Percentiles rank a stretch among this genome's conserved stretches.
Evolutionary conservation across 1,140 invertebrate species (phyloP).

Genomic region (Drosophila bocki): DNA sequence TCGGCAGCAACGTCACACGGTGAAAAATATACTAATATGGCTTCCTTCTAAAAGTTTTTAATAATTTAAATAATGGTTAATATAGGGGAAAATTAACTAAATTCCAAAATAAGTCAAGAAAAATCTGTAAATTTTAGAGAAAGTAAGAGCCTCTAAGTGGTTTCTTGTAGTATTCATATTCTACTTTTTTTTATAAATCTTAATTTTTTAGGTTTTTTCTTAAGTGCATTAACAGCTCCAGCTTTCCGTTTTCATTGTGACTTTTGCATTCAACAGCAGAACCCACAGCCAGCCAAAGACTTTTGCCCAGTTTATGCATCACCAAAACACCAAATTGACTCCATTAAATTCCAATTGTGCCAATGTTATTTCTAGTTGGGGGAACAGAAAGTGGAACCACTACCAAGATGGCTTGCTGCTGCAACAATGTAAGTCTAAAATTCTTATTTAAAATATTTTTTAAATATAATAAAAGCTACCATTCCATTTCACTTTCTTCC

Average conservation of each 20-base stretch:
- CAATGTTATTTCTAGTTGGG: conserved; percentile 38
- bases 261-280: conserved; percentile 54
- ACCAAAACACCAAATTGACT: conserved; percentile 78
- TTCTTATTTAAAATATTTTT: not conserved
- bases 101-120: no score
- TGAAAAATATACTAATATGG: conserved; percentile 4
- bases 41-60: not conserved
- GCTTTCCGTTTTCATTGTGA: conserved; percentile 33
- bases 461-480: not conserved
- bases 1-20: conserved; percentile 24
- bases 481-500: not conserved
- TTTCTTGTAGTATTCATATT: no score
- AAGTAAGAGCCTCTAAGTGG: not conserved
- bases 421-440: conserved; percentile 11
- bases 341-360: conserved; percentile 82
- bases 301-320: conserved; percentile 68
- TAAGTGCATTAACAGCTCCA: conserved; percentile 4
- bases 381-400: not conserved
- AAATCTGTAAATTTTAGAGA: no score
- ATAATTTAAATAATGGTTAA: not conserved
- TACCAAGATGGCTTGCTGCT: conserved; percentile 11
- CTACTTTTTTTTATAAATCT: no score
- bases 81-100: not conserved
- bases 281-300: conserved; percentile 49
- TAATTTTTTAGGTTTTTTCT: not conserved